These are phyloP conservation scores for Melanerpes formicivorus DNA, from an alignment of 2,113 vertebrate species.

Conservation along the genomic window DNA sequence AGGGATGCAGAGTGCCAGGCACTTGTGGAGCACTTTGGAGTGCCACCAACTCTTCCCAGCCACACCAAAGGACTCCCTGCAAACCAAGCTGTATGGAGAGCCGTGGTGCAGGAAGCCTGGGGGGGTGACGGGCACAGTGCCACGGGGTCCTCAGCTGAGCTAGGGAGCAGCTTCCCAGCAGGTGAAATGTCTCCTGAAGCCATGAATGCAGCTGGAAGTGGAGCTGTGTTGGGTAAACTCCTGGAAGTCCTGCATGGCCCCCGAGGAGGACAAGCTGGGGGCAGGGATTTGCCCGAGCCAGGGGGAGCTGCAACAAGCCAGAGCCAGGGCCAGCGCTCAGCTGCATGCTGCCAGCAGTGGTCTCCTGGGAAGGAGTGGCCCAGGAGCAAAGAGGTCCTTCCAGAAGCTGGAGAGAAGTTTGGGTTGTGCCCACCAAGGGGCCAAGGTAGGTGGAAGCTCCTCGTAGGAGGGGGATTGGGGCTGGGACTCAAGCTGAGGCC, in stretches of 20 bases:
- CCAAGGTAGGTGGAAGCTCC: not conserved
- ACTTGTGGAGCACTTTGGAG: rapidly evolving
- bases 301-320: not conserved
- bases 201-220: rapidly evolving
- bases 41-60: rapidly evolving
- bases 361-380: not conserved
- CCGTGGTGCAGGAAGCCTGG: rapidly evolving
- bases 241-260: not conserved
- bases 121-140: rapidly evolving
- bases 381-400: not conserved
- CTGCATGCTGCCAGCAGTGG: not conserved
- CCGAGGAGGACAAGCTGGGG: not conserved
- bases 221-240: conserved; percentile 20
- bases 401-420: not conserved
- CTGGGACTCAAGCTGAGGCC: not conserved
- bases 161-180: not conserved
- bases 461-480: not conserved
- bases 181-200: not conserved
- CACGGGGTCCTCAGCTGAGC: not conserved
- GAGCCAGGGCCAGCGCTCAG: rapidly evolving
- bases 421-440: not conserved
- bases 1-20: not conserved
- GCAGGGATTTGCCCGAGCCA: not conserved
- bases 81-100: not conserved
- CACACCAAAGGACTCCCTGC: not conserved